phyloP scores from a whole-genome alignment of 2,888 invertebrate species.

The Atethmia centrago region DNA sequence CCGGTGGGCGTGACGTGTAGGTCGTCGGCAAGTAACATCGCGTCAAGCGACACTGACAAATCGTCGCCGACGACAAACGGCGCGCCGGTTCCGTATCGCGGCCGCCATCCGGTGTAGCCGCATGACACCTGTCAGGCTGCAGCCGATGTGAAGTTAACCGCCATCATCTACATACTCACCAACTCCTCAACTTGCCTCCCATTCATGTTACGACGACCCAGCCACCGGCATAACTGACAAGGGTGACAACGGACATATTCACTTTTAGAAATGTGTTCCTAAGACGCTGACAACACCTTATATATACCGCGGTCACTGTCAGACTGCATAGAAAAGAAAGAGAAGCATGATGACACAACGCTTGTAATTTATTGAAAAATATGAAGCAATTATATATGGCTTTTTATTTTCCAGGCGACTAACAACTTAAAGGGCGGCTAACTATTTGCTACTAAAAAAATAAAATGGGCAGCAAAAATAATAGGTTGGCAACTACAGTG shows the following conservation, averaged over 20 bases:
- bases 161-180: slow-evolving; percentile 57
- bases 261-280: slow-evolving; percentile 9
- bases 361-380: no score
- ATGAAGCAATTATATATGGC: no score
- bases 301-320: no score
- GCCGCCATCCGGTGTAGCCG: slow-evolving; percentile 48
- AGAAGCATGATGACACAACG: no score
- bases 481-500: no score
- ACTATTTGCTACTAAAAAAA: no score
- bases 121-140: slow-evolving; percentile 63
- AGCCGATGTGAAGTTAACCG: slow-evolving; percentile 52
- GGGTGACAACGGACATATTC: slow-evolving; percentile 21
- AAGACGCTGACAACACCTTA: no score
- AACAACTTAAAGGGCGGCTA: no score
- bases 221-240: slow-evolving; percentile 18
- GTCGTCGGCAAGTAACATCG: slow-evolving; percentile 44
- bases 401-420: no score
- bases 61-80: slow-evolving; percentile 56
- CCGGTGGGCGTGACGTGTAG: slow-evolving; percentile 51
- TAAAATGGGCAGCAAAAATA: no score
- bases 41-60: slow-evolving; percentile 68
- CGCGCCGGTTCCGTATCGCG: slow-evolving; percentile 50
- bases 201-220: slow-evolving; percentile 26
- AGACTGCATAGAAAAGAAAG: no score
- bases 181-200: slow-evolving; percentile 24